These are phyloP conservation scores for Hemichromis elongatus DNA, from an alignment of 2,113 vertebrate species.

Conservation along the genomic window DNA sequence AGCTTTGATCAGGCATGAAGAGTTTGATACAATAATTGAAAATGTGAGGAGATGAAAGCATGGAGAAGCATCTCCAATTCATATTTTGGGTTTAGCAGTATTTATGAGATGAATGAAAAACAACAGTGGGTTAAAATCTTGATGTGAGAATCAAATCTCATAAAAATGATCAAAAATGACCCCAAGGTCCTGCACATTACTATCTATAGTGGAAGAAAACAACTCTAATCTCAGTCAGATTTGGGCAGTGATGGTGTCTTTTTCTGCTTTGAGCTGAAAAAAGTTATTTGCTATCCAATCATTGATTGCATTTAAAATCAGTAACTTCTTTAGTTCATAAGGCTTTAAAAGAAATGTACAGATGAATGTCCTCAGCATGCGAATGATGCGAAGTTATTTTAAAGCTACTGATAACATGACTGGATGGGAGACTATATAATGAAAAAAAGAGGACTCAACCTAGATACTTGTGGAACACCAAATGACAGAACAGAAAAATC, in stretches of 20 bases:
- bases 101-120: background rate
- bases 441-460: background rate
- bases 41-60: background rate
- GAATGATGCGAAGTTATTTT: background rate
- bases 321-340: background rate
- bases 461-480: background rate
- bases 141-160: background rate
- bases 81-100: background rate
- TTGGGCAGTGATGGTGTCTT: background rate
- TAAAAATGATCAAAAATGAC: background rate
- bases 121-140: background rate
- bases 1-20: background rate
- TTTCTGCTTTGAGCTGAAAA: background rate
- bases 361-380: background rate
- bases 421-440: background rate
- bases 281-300: background rate
- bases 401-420: background rate
- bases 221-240: background rate
- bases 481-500: background rate
- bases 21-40: background rate
- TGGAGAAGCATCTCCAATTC: background rate
- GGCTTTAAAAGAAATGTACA: background rate
- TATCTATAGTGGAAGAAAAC: background rate
- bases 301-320: background rate
- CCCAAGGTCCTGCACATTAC: background rate